These are phyloP conservation scores for Corella eumyota DNA, from an alignment of 23 tunicate genomes.

Conservation along the genomic window DNA sequence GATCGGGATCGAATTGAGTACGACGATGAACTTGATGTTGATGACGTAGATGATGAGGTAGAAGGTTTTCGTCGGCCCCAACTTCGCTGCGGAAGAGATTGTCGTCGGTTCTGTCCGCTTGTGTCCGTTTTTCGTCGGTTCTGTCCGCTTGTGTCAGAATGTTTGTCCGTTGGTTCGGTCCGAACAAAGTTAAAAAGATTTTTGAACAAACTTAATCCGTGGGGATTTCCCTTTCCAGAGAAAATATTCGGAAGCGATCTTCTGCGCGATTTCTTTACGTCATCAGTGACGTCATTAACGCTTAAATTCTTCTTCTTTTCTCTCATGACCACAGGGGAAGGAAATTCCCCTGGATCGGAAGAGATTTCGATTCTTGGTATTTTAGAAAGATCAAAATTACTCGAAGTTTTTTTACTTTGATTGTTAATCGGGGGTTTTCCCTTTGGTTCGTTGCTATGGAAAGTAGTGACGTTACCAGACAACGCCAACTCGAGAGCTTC, in stretches of 20 bases:
- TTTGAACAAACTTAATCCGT: constrained; percentile 40
- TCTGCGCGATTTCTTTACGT: constrained; percentile 11
- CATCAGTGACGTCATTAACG: background rate
- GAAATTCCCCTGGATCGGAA: background rate
- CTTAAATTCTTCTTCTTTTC: background rate
- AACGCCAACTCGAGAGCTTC: constrained; percentile 2
- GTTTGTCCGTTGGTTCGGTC: constrained; percentile 1
- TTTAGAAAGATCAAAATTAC: too few relatives aligned
- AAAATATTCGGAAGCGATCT: constrained; percentile 49
- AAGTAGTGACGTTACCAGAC: background rate
- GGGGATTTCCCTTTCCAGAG: constrained; percentile 26
- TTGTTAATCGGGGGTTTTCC: too few relatives aligned
- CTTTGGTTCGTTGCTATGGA: background rate
- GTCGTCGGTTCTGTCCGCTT: constrained; percentile 3
- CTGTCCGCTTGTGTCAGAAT: too few relatives aligned
- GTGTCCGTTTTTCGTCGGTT: too few relatives aligned
- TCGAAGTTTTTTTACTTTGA: too few relatives aligned
- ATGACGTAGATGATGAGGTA: constrained; percentile 22
- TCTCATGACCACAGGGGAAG: background rate
- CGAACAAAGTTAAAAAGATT: constrained; percentile 19
- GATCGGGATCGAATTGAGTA: too few relatives aligned
- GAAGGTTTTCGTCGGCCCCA: constrained; percentile 13
- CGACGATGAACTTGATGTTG: constrained; percentile 18
- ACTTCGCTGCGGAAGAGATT: constrained; percentile 26
- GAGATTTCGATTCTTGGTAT: background rate